phyloP scores from a whole-genome alignment of 2,797 vertebrate species.

The Rousettus madagascariensis region DNA sequence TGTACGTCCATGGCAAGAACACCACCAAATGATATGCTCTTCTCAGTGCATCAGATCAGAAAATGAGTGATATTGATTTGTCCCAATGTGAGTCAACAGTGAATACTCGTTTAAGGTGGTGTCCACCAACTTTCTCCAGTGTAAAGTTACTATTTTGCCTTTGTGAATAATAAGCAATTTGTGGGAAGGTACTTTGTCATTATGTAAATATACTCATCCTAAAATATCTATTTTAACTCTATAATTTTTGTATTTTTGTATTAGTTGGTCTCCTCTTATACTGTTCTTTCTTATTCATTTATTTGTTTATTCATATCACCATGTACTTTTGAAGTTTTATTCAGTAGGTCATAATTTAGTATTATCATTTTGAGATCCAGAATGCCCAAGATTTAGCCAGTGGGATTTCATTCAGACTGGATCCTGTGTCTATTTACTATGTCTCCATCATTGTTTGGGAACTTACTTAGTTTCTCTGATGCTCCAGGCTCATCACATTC shows the following conservation, averaged over 20 bases:
- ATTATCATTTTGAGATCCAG: neutral
- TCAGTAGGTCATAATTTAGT: conserved; percentile 11
- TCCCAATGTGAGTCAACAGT: neutral
- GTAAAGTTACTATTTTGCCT: neutral
- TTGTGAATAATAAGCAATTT: neutral
- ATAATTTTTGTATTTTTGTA: neutral
- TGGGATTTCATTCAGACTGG: neutral
- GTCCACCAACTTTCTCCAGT: neutral
- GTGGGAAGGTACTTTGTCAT: neutral
- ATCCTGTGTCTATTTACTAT: neutral
- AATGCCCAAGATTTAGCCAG: neutral
- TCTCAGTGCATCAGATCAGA: neutral
- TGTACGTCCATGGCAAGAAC: neutral
- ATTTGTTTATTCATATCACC: neutral
- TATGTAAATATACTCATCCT: neutral
- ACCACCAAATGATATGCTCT: neutral
- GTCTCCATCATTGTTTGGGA: neutral
- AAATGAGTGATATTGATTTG: neutral
- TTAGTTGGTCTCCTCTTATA: neutral
- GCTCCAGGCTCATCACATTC: neutral
- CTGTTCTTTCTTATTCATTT: neutral
- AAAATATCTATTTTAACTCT: neutral
- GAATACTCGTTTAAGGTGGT: neutral
- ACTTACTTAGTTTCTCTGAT: neutral
- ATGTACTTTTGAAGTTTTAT: neutral